phyloP scores from a whole-genome alignment of 1,140 invertebrate species.

The Drosophila pruinosa region DNA sequence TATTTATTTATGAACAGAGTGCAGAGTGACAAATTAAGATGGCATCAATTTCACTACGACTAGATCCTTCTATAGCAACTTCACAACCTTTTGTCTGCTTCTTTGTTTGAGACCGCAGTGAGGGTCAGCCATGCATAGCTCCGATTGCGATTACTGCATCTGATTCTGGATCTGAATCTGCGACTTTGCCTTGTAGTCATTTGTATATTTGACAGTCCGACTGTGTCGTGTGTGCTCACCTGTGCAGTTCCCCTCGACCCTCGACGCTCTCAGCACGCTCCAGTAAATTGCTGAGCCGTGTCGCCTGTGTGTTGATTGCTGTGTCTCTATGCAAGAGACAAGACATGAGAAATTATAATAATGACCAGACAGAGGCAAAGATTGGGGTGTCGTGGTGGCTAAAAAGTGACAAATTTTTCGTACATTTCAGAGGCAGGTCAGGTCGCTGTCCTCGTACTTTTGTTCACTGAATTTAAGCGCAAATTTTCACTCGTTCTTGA shows the following conservation, averaged over 20 bases:
- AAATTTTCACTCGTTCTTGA: slow-evolving; percentile 80
- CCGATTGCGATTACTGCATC: slow-evolving; percentile 1
- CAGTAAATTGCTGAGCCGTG: slow-evolving; percentile 25
- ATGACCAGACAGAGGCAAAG: slow-evolving; percentile 34
- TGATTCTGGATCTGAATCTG: not conserved
- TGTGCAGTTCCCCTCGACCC: not conserved
- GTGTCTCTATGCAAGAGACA: slow-evolving; percentile 24
- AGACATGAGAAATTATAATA: slow-evolving; percentile 51
- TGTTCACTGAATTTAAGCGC: slow-evolving; percentile 63
- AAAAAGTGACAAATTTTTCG: slow-evolving; percentile 43
- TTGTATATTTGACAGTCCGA: slow-evolving; percentile 34
- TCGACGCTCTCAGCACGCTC: slow-evolving; percentile 14
- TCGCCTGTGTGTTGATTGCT: slow-evolving; percentile 19
- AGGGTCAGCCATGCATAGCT: slow-evolving; percentile 24
- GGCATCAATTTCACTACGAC: no score
- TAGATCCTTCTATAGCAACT: no score
- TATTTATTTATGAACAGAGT: no score
- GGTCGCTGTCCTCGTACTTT: slow-evolving; percentile 58
- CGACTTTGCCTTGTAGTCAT: slow-evolving; percentile 17
- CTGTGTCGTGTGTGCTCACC: not conserved
- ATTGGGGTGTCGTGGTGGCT: not conserved
- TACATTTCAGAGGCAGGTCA: slow-evolving; percentile 21
- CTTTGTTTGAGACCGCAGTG: not conserved
- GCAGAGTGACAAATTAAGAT: no score
- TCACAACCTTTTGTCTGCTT: not conserved